Evolutionary conservation across 2,797 vertebrate genomes (phyloP).

Genomic region (Sebastes jordani): DNA sequence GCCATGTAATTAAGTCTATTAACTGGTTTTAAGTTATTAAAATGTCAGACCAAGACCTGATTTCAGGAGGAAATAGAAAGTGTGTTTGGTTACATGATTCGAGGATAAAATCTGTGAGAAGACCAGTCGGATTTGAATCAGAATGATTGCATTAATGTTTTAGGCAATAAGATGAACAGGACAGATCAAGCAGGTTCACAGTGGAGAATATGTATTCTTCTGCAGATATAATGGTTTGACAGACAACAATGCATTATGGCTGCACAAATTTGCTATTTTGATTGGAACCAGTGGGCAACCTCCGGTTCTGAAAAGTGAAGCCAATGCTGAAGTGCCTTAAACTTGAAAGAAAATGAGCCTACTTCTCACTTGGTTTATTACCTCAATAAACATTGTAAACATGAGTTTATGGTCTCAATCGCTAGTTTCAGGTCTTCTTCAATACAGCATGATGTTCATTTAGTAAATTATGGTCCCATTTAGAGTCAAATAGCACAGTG

Average conservation of each 20-base stretch:
- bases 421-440: too few species aligned
- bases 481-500: too few species aligned
- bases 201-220: background rate
- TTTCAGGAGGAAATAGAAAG: constrained; percentile 27
- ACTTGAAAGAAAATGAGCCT: too few species aligned
- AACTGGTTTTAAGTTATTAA: constrained; percentile 30
- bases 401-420: too few species aligned
- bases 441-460: too few species aligned
- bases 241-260: background rate
- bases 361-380: too few species aligned
- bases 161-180: background rate
- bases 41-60: constrained; percentile 2
- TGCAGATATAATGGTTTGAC: background rate
- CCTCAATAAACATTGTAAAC: too few species aligned
- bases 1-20: background rate
- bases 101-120: background rate
- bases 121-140: background rate
- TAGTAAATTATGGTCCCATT: too few species aligned
- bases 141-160: background rate
- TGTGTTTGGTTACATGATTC: constrained; percentile 11
- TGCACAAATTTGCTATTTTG: background rate
- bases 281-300: background rate
- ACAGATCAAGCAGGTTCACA: background rate
- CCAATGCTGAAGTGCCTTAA: too few species aligned
- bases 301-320: too few species aligned